Evolutionary conservation across 2,888 invertebrate species (phyloP).

Genomic region (Drosophila robusta): DNA sequence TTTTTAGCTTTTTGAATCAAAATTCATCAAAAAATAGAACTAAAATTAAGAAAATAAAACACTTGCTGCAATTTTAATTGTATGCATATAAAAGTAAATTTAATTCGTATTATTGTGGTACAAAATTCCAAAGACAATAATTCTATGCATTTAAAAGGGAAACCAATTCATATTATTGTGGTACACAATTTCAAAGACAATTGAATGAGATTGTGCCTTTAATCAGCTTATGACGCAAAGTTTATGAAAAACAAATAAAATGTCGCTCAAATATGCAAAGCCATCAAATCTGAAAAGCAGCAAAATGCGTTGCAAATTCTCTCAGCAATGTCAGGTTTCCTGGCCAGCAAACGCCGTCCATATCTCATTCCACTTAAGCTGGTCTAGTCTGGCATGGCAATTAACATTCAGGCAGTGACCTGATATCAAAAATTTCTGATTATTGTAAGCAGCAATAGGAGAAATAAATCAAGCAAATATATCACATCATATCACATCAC

Average conservation of each 20-base stretch:
- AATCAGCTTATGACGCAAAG: background rate
- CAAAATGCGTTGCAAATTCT: constrained; percentile 1
- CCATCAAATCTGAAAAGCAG: constrained; percentile 3
- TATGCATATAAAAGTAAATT: too few species aligned
- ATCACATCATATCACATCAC: constrained; percentile 15
- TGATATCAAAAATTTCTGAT: constrained; percentile 39
- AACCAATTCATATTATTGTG: too few species aligned
- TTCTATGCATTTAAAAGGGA: too few species aligned
- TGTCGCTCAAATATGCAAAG: constrained; percentile 27
- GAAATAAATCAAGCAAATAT: constrained; percentile 47
- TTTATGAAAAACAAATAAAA: constrained; percentile 18
- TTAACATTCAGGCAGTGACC: constrained; percentile 49
- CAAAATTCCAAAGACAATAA: constrained; percentile 2
- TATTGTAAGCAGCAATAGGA: constrained; percentile 23
- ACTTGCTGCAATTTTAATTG: background rate
- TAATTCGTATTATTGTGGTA: too few species aligned
- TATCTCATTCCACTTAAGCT: background rate
- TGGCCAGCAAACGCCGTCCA: background rate
- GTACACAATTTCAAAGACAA: background rate
- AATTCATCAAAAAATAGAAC: background rate
- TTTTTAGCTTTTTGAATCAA: too few species aligned
- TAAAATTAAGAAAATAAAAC: background rate
- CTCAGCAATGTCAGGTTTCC: constrained; percentile 12
- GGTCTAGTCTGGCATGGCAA: constrained; percentile 36
- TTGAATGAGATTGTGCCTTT: constrained; percentile 15